phyloP scores from a whole-genome alignment of 2,113 vertebrate species.

The Lophura nycthemera region DNA sequence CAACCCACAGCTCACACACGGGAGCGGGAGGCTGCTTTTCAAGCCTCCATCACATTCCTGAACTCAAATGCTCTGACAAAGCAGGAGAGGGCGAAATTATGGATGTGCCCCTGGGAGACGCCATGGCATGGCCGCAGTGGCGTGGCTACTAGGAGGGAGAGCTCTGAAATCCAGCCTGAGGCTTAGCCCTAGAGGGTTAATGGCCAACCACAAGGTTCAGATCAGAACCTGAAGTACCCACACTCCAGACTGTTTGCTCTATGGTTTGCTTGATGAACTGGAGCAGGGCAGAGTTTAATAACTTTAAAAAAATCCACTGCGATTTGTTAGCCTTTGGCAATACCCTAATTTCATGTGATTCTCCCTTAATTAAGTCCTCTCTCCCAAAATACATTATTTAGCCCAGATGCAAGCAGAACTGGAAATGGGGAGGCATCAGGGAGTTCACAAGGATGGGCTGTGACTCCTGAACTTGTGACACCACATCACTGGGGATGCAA shows the following conservation, averaged over 20 bases:
- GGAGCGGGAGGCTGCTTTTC: neutral
- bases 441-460: neutral
- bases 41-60: neutral
- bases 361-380: neutral
- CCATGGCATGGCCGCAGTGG: neutral
- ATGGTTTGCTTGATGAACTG: slow-evolving; percentile 6
- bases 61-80: rapidly evolving
- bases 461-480: neutral
- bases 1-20: neutral
- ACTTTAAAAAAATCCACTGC: neutral
- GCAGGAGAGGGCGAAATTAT: neutral
- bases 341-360: neutral
- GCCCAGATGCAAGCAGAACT: neutral
- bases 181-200: slow-evolving; percentile 43
- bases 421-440: neutral
- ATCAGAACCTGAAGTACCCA: slow-evolving; percentile 24
- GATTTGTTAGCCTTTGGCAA: slow-evolving; percentile 14
- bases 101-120: neutral
- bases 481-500: neutral
- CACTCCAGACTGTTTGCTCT: neutral
- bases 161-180: neutral
- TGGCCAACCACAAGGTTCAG: slow-evolving; percentile 6
- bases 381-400: neutral
- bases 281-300: slow-evolving; percentile 52
- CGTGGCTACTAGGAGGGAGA: neutral